phyloP scores from a whole-genome alignment of 2,797 vertebrate genomes.

The Bryconaethiops microstoma region DNA sequence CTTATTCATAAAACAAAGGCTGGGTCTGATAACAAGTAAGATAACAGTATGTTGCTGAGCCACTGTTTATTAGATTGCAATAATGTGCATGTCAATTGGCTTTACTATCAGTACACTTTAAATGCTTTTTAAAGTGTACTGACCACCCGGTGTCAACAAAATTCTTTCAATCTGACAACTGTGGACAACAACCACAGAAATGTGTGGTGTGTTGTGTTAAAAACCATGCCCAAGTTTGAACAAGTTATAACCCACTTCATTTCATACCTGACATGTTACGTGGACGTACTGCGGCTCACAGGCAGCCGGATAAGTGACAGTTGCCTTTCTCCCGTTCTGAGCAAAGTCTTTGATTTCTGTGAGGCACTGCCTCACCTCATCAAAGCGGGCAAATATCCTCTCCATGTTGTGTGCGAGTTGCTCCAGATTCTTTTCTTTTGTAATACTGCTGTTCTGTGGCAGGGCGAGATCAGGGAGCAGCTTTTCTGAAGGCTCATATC shows the following conservation, averaged over 20 bases:
- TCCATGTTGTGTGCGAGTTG: slow-evolving; percentile 81
- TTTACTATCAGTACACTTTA: background rate
- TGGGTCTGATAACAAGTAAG: background rate
- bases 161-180: slow-evolving; percentile 45
- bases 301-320: slow-evolving; percentile 77
- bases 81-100: too few species aligned
- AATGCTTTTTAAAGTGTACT: too few species aligned
- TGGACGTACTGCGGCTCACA: slow-evolving; percentile 85
- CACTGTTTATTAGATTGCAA: background rate
- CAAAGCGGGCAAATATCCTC: slow-evolving; percentile 78
- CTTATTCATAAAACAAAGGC: background rate
- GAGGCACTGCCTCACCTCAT: slow-evolving; percentile 82
- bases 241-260: background rate
- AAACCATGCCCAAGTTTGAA: background rate
- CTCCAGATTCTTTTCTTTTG: slow-evolving; percentile 67
- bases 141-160: too few species aligned
- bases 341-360: slow-evolving; percentile 80
- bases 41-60: background rate
- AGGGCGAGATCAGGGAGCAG: slow-evolving; percentile 57
- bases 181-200: slow-evolving; percentile 29
- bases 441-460: slow-evolving; percentile 63
- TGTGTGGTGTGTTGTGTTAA: background rate
- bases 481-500: slow-evolving; percentile 64
- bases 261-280: slow-evolving; percentile 90
- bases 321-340: slow-evolving; percentile 77